These are phyloP conservation scores for Ateles fusciceps DNA, from an alignment of 2,797 vertebrate genomes.

Conservation along the genomic window DNA sequence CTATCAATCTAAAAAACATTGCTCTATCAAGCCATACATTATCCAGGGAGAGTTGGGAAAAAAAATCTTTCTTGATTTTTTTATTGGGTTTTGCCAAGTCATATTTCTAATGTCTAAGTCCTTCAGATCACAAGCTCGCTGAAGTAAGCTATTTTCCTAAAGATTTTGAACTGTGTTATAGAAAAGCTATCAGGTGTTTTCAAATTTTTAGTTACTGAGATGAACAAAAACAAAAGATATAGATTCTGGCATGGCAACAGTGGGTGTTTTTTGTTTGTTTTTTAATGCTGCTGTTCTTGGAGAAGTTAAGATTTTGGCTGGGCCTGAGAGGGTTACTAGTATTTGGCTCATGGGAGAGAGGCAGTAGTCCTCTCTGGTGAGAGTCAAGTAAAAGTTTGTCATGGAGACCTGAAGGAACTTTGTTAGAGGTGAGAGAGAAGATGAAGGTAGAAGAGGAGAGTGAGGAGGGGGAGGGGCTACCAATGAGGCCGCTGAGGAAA, in stretches of 20 bases:
- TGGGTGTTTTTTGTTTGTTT: no score
- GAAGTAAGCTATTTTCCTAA: slow-evolving; percentile 5
- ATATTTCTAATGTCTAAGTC: neutral
- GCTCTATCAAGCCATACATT: neutral
- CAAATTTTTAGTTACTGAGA: neutral
- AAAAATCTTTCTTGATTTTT: neutral
- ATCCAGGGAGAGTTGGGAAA: neutral
- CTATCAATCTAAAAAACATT: neutral
- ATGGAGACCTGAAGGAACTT: neutral
- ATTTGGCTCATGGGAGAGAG: neutral
- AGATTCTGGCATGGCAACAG: neutral
- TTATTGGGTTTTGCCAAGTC: neutral
- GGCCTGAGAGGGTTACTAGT: neutral
- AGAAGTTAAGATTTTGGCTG: neutral
- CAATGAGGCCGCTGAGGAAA: neutral
- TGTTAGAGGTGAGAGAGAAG: neutral
- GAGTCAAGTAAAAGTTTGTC: neutral
- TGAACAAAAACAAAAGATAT: neutral
- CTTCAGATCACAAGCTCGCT: neutral
- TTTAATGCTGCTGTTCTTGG: neutral
- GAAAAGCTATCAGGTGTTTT: neutral
- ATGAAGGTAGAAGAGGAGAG: neutral
- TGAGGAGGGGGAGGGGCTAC: neutral
- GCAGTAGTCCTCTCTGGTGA: neutral
- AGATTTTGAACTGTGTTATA: neutral